Percentiles rank a stretch among this genome's conserved stretches.
phyloP scores from a whole-genome alignment of 2,888 invertebrate genomes.

The Abrostola tripartita region DNA sequence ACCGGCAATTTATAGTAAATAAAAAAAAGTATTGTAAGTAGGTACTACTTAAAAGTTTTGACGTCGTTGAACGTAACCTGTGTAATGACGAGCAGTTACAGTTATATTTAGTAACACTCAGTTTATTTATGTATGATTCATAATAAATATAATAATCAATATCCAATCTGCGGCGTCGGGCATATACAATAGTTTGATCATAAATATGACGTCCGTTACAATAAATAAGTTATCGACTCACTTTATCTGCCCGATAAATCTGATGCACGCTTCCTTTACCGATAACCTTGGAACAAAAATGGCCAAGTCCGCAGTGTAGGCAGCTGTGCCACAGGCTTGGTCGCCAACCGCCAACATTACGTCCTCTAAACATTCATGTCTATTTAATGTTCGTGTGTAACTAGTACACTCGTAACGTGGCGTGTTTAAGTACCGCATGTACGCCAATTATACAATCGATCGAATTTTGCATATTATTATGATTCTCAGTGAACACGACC shows the following conservation, averaged over 20 bases:
- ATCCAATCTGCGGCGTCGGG: neutral
- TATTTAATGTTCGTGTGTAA: conserved; percentile 43
- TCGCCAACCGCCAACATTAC: conserved; percentile 46
- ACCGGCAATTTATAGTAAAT: too few relatives aligned
- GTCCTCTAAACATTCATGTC: conserved; percentile 54
- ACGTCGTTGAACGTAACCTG: too few relatives aligned
- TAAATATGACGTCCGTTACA: conserved; percentile 1
- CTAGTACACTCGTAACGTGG: conserved; percentile 32
- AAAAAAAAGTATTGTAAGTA: too few relatives aligned
- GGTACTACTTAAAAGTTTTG: too few relatives aligned
- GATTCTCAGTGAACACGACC: conserved; percentile 5
- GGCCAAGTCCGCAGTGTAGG: conserved; percentile 15
- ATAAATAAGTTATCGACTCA: neutral
- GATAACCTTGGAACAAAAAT: conserved; percentile 42
- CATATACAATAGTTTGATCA: neutral
- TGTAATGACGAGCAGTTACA: too few relatives aligned
- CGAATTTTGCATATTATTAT: conserved; percentile 13
- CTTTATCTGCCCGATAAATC: conserved; percentile 9
- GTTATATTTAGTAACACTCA: too few relatives aligned
- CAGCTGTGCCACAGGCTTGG: conserved; percentile 35
- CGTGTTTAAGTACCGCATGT: conserved; percentile 21
- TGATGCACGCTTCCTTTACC: conserved; percentile 12
- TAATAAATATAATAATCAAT: too few relatives aligned
- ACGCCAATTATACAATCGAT: conserved; percentile 47
- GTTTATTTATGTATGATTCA: too few relatives aligned